Evolutionary conservation across 2,888 invertebrate genomes (phyloP), one percentile per base, ranked within the genome.

Genomic region (Clepsis dumicolana): DNA sequence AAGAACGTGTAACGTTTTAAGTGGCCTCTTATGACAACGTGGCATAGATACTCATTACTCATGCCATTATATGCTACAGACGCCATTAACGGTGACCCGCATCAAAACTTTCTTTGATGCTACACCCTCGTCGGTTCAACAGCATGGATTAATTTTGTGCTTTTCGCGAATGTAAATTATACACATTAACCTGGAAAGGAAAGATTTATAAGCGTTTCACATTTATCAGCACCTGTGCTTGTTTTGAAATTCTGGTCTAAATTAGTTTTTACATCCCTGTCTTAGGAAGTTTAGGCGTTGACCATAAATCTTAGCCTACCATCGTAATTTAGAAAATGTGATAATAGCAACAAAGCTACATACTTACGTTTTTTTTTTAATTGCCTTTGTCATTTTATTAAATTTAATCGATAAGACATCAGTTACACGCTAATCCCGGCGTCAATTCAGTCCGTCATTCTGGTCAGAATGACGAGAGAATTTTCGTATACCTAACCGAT

Each of bases 41-140:
- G 64, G 71, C 67, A 72, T 61, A 38, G 69, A 70, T 75, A 77
- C 74, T 76, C 76, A 75, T 81, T 77, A 80, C 73, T 78, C 77
- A 80, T 74, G 71, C 74, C 69, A 75, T 77, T 74, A 77, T 78
- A 80, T 77, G 77, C 74, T 77, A 73, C 68, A 75, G 73, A 73
- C 73, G 76, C 82, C 76, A 84, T 85, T 82, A 85, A 80, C 77
- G 80, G 77, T 81, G 84, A 87, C 87, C 87, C 87, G 85, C 77
- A 81, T 87, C 86, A 85, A 81, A 85, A 83, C 74, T 84, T 85
- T 84, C 81, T 82, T 82, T 83, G 79, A 82, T 79, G 77, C 74
- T 75, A 60, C 74, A 76, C 76, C 78, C 80, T 75, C 74, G 80
- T 80, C 77, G 73, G 73, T 63, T 65, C 74, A 68, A 66, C 70